Evolutionary conservation across 2,797 vertebrate species (phyloP), one percentile per base, ranked within the genome.

Genomic region (Paedocypris micromegethes): DNA sequence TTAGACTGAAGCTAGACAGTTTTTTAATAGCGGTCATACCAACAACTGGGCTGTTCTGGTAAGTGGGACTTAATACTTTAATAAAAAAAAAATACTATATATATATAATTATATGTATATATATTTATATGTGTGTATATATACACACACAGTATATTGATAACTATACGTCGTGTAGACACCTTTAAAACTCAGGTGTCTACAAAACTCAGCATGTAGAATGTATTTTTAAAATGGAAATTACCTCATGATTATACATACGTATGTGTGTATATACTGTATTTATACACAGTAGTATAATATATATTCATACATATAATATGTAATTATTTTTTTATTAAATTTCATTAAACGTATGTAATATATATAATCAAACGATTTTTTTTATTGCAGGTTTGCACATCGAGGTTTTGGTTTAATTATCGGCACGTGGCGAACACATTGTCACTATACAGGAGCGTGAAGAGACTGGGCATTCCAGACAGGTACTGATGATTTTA

Each of bases 11-110:
- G 90, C 90, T 1, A 88, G 90, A 2, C 90, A 94, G 50, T 93
- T 98, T 79, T 94, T 98, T 72, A 92, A 85, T 88, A 98, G 94
- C 68, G 91, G 92, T 3, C 97, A 99, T 66, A 98, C 96, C 5
- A 99, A 99, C 77, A 99, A 99, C 83, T 99, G 96, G 96, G 96
- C 96, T 0, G 94, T 99, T 66, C 80, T 99, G 88, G 97, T 99
- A 84, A 92, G 95, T 77, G n/a, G 58, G 43, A 48, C 8, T 39
- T 23, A 23, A 23, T 23, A 23, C 23, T 66, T 57, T 8, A 41
- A 41, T 3, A n/a, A 60, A 39, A 9, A 9, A 40, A 3, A 5
- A 47, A 1, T 6, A 9, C 9, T 50, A 6, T 40, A 7, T 37
- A 65, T 65, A 6, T 4, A 39, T 41, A 46, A n/a, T n/a, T 23